phyloP scores from a whole-genome alignment of 2,888 invertebrate genomes.

The Oligia strigilis region DNA sequence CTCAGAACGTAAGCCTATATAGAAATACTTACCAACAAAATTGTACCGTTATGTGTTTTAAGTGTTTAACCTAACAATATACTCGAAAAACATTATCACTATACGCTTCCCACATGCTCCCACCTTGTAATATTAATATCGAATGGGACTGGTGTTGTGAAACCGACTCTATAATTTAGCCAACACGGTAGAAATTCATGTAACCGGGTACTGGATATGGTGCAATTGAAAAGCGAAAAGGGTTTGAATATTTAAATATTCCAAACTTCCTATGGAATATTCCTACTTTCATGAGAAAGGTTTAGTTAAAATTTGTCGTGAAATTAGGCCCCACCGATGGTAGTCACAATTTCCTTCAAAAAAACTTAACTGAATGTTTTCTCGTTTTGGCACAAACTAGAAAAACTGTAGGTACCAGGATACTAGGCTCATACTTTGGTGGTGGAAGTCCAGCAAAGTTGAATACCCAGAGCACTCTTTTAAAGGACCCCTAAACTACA shows the following conservation, averaged over 20 bases:
- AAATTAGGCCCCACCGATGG: too few relatives aligned
- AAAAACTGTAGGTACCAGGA: background rate
- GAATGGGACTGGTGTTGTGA: slow-evolving; percentile 52
- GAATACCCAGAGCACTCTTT: too few relatives aligned
- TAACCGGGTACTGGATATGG: slow-evolving; percentile 18
- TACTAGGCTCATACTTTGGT: background rate
- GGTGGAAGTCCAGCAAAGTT: background rate
- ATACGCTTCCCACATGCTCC: slow-evolving; percentile 74
- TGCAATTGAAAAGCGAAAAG: slow-evolving; percentile 38
- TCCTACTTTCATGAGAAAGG: background rate
- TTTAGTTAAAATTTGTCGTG: background rate
- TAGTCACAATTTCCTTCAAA: background rate
- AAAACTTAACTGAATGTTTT: background rate
- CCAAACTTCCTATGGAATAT: background rate
- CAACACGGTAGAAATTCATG: slow-evolving; percentile 57
- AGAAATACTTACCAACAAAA: slow-evolving; percentile 23
- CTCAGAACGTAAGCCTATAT: slow-evolving; percentile 18
- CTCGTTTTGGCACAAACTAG: background rate
- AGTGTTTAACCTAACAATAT: slow-evolving; percentile 67
- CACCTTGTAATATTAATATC: slow-evolving; percentile 78
- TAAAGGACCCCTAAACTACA: background rate
- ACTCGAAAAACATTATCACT: slow-evolving; percentile 73
- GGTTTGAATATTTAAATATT: background rate
- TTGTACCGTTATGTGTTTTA: slow-evolving; percentile 37
- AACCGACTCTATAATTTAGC: slow-evolving; percentile 36